Percentiles rank a stretch among this genome's conserved stretches.
phyloP scores from a whole-genome alignment of 2,113 vertebrate genomes.

The Crotophaga sulcirostris region DNA sequence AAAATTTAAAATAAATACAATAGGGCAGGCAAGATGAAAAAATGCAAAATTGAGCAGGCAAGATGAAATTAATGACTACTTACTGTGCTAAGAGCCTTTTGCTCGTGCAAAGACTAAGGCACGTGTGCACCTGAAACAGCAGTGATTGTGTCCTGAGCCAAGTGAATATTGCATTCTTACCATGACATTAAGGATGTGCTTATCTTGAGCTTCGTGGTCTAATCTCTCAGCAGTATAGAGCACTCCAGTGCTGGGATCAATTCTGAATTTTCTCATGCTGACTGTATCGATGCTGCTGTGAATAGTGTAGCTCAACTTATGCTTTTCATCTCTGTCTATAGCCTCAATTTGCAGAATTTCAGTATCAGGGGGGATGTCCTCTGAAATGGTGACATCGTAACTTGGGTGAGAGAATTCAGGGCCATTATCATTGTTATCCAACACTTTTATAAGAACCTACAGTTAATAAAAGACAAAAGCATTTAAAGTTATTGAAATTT shows the following conservation, averaged over 20 bases:
- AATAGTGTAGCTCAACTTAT: constrained; percentile 88
- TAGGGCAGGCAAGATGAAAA: neutral
- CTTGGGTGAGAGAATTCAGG: constrained; percentile 91
- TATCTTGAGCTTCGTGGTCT: constrained; percentile 90
- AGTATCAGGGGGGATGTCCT: constrained; percentile 89
- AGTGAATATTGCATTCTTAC: constrained; percentile 73
- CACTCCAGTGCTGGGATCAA: constrained; percentile 85
- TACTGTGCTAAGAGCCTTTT: neutral
- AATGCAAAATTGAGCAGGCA: too few species aligned
- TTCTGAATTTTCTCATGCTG: constrained; percentile 91
- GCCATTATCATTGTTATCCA: constrained; percentile 95
- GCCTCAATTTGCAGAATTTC: constrained; percentile 93
- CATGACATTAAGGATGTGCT: constrained; percentile 93
- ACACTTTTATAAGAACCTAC: constrained; percentile 89
- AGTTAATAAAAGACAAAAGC: constrained; percentile 37
- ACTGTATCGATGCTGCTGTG: constrained; percentile 90
- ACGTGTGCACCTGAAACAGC: neutral
- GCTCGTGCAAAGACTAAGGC: neutral
- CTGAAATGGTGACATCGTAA: constrained; percentile 90
- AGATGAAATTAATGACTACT: constrained; percentile 27
- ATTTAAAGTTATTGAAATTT: neutral
- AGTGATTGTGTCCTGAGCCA: neutral
- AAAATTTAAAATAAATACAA: constrained; percentile 4
- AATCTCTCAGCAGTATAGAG: constrained; percentile 88
- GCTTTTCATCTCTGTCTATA: constrained; percentile 90